Evolutionary conservation across 1,140 invertebrate genomes (phyloP).

Genomic region (Venustaconcha ellipsiformis): DNA sequence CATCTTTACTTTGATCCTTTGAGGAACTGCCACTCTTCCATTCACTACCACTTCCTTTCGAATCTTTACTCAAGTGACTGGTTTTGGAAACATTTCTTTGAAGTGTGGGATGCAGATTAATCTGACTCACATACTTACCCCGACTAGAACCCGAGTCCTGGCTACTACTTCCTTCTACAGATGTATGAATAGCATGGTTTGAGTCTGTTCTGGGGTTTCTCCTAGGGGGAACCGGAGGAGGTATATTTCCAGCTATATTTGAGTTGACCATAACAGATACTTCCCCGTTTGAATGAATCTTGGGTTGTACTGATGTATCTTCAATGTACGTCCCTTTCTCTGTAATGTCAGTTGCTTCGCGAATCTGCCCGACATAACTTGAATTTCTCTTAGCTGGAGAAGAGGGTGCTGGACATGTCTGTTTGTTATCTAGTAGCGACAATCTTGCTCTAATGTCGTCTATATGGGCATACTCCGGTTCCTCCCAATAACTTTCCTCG

Average conservation of each 20-base stretch:
- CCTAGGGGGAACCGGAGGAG: conserved; percentile 22
- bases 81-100: conserved; percentile 15
- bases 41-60: conserved; percentile 18
- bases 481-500: conserved; percentile 65
- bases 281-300: background rate
- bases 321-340: conserved; percentile 4
- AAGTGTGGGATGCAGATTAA: conserved; percentile 3
- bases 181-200: conserved; percentile 3
- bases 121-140: background rate
- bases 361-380: conserved; percentile 26
- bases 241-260: background rate
- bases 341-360: conserved; percentile 11
- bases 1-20: conserved; percentile 1
- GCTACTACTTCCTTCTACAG: background rate
- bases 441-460: conserved; percentile 56
- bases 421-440: conserved; percentile 46
- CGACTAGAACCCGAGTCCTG: background rate
- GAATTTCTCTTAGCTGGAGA: conserved; percentile 11
- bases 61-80: conserved; percentile 7
- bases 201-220: conserved; percentile 14
- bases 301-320: background rate
- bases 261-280: no score
- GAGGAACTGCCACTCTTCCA: background rate
- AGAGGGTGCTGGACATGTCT: conserved; percentile 20
- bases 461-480: conserved; percentile 63